Evolutionary conservation across 1,140 invertebrate genomes (phyloP).

Genomic region (Nymphalis io): DNA sequence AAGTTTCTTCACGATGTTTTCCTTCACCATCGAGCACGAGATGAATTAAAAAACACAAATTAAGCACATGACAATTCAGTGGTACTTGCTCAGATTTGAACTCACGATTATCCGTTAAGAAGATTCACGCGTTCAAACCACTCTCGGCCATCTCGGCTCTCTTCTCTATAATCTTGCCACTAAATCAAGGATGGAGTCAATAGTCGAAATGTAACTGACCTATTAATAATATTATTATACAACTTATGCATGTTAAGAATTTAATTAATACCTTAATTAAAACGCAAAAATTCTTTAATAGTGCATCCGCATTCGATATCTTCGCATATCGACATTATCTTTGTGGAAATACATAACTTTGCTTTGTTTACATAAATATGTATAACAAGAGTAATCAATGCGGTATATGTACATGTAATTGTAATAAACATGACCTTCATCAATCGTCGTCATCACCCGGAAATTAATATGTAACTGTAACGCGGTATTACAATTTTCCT

Average conservation of each 20-base stretch:
- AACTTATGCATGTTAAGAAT: neutral
- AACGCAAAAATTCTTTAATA: conserved; percentile 16
- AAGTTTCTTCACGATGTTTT: too few relatives aligned
- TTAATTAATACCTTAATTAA: conserved; percentile 9
- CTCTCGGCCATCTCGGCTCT: too few relatives aligned
- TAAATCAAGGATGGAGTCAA: too few relatives aligned
- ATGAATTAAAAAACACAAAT: too few relatives aligned
- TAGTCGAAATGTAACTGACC: conserved; percentile 3
- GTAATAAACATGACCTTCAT: conserved; percentile 64
- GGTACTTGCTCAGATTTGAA: too few relatives aligned
- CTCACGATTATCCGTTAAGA: too few relatives aligned
- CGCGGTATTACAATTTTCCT: conserved; percentile 72
- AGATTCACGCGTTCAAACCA: too few relatives aligned
- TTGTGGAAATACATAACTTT: conserved; percentile 27
- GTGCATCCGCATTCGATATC: conserved; percentile 23
- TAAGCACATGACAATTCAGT: too few relatives aligned
- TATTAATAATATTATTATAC: neutral
- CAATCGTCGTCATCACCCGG: conserved; percentile 67
- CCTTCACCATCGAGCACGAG: too few relatives aligned
- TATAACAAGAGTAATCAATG: conserved; percentile 36
- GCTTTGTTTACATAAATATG: conserved; percentile 44
- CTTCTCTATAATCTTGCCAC: too few relatives aligned
- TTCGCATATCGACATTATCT: conserved; percentile 35
- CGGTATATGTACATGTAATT: conserved; percentile 39
- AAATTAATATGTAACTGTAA: conserved; percentile 66